These are phyloP conservation scores for Lophura nycthemera DNA, from an alignment of 2,113 vertebrate genomes.

Conservation along the genomic window DNA sequence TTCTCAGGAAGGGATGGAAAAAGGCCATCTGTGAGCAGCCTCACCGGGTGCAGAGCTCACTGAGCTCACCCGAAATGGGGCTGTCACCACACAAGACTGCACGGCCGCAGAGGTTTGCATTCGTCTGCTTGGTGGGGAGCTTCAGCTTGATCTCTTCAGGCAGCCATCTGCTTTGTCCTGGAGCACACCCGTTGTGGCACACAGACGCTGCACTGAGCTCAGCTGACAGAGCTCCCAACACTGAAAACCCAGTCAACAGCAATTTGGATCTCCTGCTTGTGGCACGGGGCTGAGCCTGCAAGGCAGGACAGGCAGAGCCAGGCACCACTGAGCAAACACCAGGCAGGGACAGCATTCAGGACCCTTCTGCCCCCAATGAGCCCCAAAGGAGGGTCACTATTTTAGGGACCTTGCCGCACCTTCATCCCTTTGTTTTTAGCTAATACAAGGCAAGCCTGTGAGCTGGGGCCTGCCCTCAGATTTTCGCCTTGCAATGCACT, in stretches of 20 bases:
- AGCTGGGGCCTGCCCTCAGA: background rate
- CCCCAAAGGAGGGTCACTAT: background rate
- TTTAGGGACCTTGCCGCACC: background rate
- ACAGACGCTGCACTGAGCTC: background rate
- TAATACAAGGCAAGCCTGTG: background rate
- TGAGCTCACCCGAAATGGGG: background rate
- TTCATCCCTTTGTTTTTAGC: background rate
- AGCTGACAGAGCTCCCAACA: background rate
- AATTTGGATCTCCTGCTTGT: background rate
- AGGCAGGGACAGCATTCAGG: background rate
- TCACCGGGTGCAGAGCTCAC: background rate
- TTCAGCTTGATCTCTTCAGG: background rate
- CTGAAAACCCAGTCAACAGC: background rate
- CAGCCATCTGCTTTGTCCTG: conserved; percentile 4
- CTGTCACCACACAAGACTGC: background rate
- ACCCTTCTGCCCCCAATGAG: background rate
- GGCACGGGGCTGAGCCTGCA: no score
- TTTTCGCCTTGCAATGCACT: background rate
- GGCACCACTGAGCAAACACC: background rate
- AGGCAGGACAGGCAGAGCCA: background rate
- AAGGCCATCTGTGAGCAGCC: background rate
- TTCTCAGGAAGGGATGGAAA: background rate
- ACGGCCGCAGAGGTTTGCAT: background rate
- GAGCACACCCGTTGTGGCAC: accelerated
- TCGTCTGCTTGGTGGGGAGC: background rate